Evolutionary conservation across 1,140 invertebrate species (phyloP), one percentile per base, ranked within the genome.

Genomic region (Drosophila sp.): DNA sequence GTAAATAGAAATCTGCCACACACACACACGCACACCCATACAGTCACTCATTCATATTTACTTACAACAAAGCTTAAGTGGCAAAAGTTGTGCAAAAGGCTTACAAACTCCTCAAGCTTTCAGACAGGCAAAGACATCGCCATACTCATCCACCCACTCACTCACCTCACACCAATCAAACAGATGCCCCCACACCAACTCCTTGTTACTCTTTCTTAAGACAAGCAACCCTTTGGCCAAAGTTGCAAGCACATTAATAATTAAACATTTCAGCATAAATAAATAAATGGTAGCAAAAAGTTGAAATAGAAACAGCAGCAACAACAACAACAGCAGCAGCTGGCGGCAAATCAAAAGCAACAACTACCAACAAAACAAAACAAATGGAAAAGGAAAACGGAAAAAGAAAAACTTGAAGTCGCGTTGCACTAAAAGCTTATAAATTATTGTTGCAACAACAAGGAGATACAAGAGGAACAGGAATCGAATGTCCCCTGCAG

Each of bases 351-450:
- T 86, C 82, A 86, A 86, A 50, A 50, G 44, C 44, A 50, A 50
- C 44, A 47, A 47, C 17, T 17, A 17, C 41, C n/a, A 44, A 44
- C 2, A 44, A 44, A 4, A 40, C 8, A 40, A 40, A 8, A 7
- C 23, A 44, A 50, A 41, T 41, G 40, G 25, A 50, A 50, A 50
- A 50, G 44, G 27, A 50, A 50, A 50, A 27, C 44, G 8, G 44
- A 50, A 50, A 50, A 10, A 7, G 44, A 10, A 41, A 61, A 41
- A 61, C 23, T 70, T 73, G 68, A 76, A 86, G 69, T 80, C 76
- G 77, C 84, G 70, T 61, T 87, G 84, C 83, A 89, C 83, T 87
- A 83, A 87, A 89, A 87, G 83, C 83, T 87, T 89, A 87, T 87
- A 89, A 87, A 87, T 87, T 87, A 87, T 87, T 83, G 84, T 79